phyloP scores from a whole-genome alignment of 2,797 vertebrate genomes.

The Pangasius macronema region DNA sequence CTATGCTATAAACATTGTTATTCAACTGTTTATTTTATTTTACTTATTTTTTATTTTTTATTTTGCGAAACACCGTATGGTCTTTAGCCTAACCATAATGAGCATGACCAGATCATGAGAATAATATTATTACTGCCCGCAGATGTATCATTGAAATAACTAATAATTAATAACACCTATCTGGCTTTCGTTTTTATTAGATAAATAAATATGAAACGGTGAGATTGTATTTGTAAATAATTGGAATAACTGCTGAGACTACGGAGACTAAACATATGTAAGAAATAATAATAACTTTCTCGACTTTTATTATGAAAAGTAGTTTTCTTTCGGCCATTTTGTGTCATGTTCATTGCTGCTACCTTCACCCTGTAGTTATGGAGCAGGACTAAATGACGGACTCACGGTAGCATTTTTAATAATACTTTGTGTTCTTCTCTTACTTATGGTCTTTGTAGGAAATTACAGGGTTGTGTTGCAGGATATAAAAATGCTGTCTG shows the following conservation, averaged over 20 bases:
- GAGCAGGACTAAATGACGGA: constrained; percentile 44
- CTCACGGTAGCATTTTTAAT: constrained; percentile 25
- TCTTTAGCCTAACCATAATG: background rate
- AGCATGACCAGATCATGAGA: background rate
- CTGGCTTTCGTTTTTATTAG: background rate
- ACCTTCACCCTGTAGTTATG: constrained; percentile 40
- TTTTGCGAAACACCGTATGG: background rate
- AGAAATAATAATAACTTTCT: background rate
- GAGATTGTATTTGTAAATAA: background rate
- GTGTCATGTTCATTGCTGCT: constrained; percentile 36
- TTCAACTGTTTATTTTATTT: background rate
- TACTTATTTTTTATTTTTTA: background rate
- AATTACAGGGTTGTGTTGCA: background rate
- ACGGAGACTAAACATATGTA: background rate
- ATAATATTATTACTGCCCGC: background rate
- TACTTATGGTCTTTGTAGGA: background rate
- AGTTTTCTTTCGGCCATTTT: constrained; percentile 21
- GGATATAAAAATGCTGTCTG: background rate
- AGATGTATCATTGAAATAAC: background rate
- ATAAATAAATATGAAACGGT: background rate
- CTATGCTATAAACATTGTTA: no score
- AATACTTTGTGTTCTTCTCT: background rate
- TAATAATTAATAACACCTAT: background rate
- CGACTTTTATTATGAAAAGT: constrained; percentile 51
- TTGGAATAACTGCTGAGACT: background rate